phyloP scores from a whole-genome alignment of 2,113 vertebrate genomes.

The Pedetes capensis region DNA sequence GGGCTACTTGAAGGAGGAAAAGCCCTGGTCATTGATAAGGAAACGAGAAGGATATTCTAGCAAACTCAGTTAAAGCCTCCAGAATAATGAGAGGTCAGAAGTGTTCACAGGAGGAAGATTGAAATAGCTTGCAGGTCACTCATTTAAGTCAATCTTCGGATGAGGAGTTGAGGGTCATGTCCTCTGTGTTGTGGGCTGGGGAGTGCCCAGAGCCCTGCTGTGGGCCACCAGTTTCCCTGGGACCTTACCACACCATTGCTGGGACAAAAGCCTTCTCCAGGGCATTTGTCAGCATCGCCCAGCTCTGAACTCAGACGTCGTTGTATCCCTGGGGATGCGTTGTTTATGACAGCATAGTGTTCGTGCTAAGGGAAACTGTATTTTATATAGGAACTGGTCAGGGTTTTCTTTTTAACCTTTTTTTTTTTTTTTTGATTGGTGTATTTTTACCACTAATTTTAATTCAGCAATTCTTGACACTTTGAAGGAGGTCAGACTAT shows the following conservation, averaged over 20 bases:
- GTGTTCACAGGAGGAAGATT: background rate
- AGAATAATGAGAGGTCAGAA: background rate
- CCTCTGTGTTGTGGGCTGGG: fast-evolving
- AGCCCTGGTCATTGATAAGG: background rate
- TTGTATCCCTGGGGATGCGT: slow-evolving; percentile 25
- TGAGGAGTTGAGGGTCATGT: no score
- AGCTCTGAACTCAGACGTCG: slow-evolving; percentile 11
- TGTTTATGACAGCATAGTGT: slow-evolving; percentile 63
- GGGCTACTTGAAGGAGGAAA: background rate
- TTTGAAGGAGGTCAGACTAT: no score
- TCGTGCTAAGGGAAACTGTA: background rate
- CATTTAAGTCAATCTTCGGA: background rate
- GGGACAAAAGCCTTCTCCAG: slow-evolving; percentile 47
- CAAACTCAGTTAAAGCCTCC: background rate
- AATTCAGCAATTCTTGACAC: background rate
- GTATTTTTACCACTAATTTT: background rate
- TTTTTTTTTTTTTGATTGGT: background rate
- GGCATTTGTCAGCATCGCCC: slow-evolving; percentile 30
- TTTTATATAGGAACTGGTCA: background rate
- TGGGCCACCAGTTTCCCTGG: background rate
- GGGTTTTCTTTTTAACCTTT: background rate
- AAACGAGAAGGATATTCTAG: background rate
- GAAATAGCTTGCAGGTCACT: background rate
- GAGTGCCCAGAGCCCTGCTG: background rate
- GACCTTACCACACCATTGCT: background rate